Conservation (phyloP, 2,113 vertebrate genomes). For the Cebus imitator region DNA sequence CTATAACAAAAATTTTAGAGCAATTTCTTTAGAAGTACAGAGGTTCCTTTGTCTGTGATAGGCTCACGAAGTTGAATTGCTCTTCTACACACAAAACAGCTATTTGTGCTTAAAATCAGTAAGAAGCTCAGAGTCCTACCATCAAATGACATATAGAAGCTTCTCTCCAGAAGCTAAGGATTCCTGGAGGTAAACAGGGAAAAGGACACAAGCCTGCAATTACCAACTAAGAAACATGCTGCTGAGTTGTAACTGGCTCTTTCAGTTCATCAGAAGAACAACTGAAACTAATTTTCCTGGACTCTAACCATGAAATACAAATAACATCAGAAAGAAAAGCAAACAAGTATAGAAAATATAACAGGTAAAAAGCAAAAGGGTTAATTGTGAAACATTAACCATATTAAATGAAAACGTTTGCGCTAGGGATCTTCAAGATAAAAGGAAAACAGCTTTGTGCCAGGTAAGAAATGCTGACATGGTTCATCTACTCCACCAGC, state of each 20-base stretch:
- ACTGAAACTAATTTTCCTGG: not conserved
- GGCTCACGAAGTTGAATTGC: not conserved
- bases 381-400: not conserved
- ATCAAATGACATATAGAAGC: not conserved
- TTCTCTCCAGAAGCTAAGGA: not conserved
- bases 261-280: constrained; percentile 14
- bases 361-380: not conserved
- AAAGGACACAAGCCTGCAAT: not conserved
- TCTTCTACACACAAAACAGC: not conserved
- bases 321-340: not conserved
- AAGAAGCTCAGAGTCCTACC: not conserved
- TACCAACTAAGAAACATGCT: not conserved
- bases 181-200: not conserved
- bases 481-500: not conserved
- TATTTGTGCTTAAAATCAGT: not conserved
- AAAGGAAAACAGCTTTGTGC: not conserved
- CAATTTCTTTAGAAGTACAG: not conserved
- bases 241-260: not conserved
- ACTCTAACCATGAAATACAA: not conserved
- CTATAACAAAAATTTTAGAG: not conserved
- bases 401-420: not conserved
- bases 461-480: not conserved
- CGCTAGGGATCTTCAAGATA: not conserved
- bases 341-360: not conserved
- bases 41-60: not conserved